These are phyloP conservation scores for Lagocephalus sceleratus DNA, from an alignment of 2,797 vertebrate species.

Conservation along the genomic window DNA sequence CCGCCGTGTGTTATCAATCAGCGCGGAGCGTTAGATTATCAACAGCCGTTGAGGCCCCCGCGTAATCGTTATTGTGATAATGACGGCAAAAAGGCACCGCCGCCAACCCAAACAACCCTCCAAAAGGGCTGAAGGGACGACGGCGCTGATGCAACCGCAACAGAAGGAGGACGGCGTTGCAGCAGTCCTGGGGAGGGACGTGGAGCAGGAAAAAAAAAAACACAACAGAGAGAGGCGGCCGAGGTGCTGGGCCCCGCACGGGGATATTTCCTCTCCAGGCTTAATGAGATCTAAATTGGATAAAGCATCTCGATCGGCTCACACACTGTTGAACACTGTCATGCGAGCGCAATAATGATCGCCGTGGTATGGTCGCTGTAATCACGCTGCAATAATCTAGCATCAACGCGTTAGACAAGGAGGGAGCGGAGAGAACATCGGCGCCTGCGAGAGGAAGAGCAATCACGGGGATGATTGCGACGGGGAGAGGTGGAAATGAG, in stretches of 20 bases:
- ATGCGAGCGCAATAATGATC: constrained; percentile 71
- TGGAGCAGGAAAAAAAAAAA: constrained; percentile 11
- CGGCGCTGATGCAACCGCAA: constrained; percentile 29
- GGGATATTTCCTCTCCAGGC: constrained; percentile 58
- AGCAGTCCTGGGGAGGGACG: constrained; percentile 17
- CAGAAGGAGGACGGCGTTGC: constrained; percentile 20
- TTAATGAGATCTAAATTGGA: constrained; percentile 75
- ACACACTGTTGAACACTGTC: constrained; percentile 55
- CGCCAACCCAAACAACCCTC: constrained; percentile 37
- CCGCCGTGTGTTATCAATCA: constrained; percentile 50
- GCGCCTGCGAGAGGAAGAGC: constrained; percentile 67
- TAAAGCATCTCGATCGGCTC: constrained; percentile 63
- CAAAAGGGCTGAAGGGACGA: constrained; percentile 37
- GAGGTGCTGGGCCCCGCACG: constrained; percentile 38
- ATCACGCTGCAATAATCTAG: constrained; percentile 72
- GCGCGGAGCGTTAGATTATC: constrained; percentile 47
- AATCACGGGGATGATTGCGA: constrained; percentile 72
- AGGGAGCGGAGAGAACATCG: constrained; percentile 64
- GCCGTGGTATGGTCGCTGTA: constrained; percentile 67
- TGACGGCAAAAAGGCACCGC: constrained; percentile 41
- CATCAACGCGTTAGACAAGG: constrained; percentile 68
- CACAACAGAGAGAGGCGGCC: constrained; percentile 22
- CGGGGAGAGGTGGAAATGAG: constrained; percentile 36
- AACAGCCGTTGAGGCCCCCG: constrained; percentile 47
- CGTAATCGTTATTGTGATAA: constrained; percentile 51